A percentile compares a stretch with the other conserved stretches of the same genome.
These are phyloP conservation scores for Nomada ferruginata DNA, from an alignment of 2,888 invertebrate species.

Conservation along the genomic window DNA sequence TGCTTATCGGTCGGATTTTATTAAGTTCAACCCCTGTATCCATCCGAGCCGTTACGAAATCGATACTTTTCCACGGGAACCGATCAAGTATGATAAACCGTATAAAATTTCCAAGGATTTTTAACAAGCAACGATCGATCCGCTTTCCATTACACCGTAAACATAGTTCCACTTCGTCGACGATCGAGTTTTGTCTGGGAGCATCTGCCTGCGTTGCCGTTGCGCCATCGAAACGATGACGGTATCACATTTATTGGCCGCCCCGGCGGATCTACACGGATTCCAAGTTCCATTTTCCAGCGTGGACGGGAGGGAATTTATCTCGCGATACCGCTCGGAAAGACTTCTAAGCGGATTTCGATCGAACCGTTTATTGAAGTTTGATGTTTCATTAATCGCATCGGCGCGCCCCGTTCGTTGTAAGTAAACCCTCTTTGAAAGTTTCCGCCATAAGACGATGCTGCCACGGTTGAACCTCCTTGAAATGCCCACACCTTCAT, in stretches of 20 bases:
- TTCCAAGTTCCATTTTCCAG: neutral
- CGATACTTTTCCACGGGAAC: constrained; percentile 36
- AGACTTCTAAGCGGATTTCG: constrained; percentile 31
- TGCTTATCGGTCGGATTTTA: constrained; percentile 8
- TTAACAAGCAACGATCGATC: constrained; percentile 18
- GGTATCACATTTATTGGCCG: constrained; percentile 9
- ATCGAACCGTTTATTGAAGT: constrained; percentile 35
- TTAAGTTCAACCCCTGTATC: neutral
- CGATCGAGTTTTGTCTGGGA: neutral
- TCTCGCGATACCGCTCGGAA: neutral
- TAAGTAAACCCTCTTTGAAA: constrained; percentile 31
- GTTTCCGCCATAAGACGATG: constrained; percentile 21
- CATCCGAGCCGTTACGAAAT: constrained; percentile 21
- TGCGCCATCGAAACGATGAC: neutral
- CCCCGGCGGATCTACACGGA: neutral
- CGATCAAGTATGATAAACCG: neutral
- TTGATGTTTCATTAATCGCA: constrained; percentile 44
- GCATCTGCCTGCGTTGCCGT: neutral
- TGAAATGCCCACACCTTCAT: neutral
- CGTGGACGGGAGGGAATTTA: constrained; percentile 4
- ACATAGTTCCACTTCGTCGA: neutral
- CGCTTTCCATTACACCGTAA: constrained; percentile 2
- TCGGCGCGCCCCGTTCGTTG: constrained; percentile 6
- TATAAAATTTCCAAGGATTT: constrained; percentile 37
- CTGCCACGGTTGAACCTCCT: neutral